Conservation (phyloP, 2,113 vertebrate genomes). For the Equus quagga region DNA sequence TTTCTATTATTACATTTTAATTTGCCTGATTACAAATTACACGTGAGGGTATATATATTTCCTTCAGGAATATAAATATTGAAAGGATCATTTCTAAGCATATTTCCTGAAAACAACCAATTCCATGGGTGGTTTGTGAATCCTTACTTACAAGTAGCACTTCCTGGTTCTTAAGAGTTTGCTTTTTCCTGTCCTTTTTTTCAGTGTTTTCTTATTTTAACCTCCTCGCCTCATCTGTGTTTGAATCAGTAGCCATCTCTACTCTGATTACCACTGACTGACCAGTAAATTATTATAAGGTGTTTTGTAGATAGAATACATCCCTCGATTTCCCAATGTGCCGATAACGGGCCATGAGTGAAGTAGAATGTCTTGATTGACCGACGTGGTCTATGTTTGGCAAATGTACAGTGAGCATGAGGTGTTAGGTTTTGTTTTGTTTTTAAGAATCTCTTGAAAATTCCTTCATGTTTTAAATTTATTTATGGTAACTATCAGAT, state of each 20-base stretch:
- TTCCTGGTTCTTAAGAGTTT: not conserved
- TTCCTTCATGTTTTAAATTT: not conserved
- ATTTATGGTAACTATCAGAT: not conserved
- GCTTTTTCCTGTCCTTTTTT: constrained; percentile 20
- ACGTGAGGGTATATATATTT: not conserved
- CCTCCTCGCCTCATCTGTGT: not conserved
- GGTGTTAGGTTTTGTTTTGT: not conserved
- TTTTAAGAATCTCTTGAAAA: constrained; percentile 39
- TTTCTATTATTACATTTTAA: not conserved
- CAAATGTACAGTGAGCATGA: not conserved
- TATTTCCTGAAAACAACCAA: not conserved
- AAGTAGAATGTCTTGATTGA: not conserved
- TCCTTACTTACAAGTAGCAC: constrained; percentile 2
- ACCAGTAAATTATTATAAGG: constrained; percentile 29
- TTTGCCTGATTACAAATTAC: constrained; percentile 38
- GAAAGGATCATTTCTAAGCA: not conserved
- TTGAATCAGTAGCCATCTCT: constrained; percentile 14
- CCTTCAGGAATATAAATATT: constrained; percentile 6
- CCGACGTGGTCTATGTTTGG: not conserved
- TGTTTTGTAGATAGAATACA: not conserved
- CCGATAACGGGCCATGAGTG: not conserved
- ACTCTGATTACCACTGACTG: constrained; percentile 10
- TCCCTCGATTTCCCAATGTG: not conserved
- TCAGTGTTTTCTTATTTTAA: constrained; percentile 55
- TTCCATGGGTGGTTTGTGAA: not conserved